Conservation (phyloP, 2,113 vertebrate genomes). For the Scalopus aquaticus region DNA sequence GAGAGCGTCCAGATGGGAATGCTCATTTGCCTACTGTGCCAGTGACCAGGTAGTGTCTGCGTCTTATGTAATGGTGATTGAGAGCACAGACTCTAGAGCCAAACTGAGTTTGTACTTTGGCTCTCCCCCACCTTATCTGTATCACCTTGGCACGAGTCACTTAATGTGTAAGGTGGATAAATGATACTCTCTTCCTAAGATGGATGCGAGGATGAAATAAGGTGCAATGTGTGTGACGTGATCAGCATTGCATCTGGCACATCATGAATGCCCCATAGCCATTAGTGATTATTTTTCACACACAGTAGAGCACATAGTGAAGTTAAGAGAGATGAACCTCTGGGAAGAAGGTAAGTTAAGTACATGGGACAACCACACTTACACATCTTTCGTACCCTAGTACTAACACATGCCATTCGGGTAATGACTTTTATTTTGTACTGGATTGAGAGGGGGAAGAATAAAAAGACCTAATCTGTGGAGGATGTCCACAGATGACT, state of each 20-base stretch:
- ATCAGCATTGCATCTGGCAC: background rate
- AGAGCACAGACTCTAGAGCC: background rate
- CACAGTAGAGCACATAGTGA: background rate
- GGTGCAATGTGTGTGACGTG: background rate
- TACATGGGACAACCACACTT: background rate
- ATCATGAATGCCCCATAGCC: background rate
- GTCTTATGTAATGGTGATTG: background rate
- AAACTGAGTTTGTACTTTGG: background rate
- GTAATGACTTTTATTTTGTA: background rate
- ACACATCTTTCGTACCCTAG: background rate
- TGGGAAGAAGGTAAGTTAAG: background rate
- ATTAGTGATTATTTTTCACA: background rate
- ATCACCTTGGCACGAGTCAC: background rate
- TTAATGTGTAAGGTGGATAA: background rate
- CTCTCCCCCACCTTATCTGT: background rate
- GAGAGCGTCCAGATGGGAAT: background rate
- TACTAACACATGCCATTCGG: background rate
- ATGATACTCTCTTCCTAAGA: background rate
- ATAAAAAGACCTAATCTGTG: background rate
- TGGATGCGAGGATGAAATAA: conserved; percentile 5
- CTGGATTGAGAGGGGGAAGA: background rate
- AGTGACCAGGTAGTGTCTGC: background rate
- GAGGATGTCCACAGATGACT: background rate
- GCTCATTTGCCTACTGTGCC: background rate
- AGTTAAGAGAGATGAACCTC: background rate